These are phyloP conservation scores for Lasioglossum malachurum DNA, from an alignment of 2,888 invertebrate species.

Conservation along the genomic window DNA sequence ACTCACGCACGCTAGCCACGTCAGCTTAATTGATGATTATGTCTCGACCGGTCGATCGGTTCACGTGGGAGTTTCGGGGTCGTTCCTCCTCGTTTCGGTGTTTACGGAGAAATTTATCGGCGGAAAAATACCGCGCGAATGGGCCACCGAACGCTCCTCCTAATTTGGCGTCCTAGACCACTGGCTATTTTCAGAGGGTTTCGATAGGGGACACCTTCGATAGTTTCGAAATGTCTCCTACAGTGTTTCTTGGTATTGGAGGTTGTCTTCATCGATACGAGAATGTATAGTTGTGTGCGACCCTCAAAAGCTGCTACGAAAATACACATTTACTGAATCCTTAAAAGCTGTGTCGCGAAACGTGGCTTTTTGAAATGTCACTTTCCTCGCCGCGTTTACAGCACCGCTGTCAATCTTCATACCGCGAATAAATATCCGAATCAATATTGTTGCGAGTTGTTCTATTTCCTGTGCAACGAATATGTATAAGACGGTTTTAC, in stretches of 20 bases:
- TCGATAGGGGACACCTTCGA: neutral
- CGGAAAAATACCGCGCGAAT: constrained; percentile 20
- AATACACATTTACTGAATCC: neutral
- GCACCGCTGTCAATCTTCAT: neutral
- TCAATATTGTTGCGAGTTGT: neutral
- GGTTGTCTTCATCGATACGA: no score
- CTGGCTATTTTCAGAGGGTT: neutral
- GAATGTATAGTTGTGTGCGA: neutral
- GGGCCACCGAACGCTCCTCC: neutral
- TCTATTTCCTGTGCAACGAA: neutral
- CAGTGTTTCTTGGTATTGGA: neutral
- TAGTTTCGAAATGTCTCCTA: neutral
- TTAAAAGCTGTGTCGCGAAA: neutral
- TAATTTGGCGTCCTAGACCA: neutral
- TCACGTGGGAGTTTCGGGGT: constrained; percentile 52
- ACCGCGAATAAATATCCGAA: neutral
- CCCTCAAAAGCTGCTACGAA: neutral
- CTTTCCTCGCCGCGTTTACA: neutral
- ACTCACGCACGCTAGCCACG: constrained; percentile 67
- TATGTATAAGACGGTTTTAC: neutral
- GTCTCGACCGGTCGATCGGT: constrained; percentile 61
- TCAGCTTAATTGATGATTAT: constrained; percentile 74
- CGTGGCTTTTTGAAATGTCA: neutral
- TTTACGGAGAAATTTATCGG: constrained; percentile 30
- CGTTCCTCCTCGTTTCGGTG: constrained; percentile 19